Conservation (phyloP, 2,113 vertebrate species). For the Myotis yumanensis region DNA sequence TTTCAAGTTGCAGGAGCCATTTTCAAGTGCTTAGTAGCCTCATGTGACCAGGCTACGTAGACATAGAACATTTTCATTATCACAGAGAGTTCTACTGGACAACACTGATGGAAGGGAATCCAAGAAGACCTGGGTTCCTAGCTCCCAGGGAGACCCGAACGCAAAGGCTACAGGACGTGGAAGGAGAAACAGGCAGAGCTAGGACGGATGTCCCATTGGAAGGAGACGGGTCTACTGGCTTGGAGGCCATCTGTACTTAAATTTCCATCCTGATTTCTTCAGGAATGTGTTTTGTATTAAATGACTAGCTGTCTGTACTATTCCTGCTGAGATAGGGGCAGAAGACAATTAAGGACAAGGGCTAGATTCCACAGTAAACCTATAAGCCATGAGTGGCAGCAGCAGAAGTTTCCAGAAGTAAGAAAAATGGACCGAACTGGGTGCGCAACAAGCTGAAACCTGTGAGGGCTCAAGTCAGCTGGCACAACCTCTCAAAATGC, state of each 20-base stretch:
- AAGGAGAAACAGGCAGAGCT: not conserved
- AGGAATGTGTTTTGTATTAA: not conserved
- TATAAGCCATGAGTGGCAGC: conserved; percentile 26
- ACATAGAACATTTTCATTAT: not conserved
- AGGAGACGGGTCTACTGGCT: not conserved
- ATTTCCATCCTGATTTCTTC: not conserved
- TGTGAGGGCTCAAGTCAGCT: conserved; percentile 44
- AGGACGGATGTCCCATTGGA: not conserved
- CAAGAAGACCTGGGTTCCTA: not conserved
- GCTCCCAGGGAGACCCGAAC: not conserved
- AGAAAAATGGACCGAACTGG: conserved; percentile 21
- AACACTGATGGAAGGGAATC: not conserved
- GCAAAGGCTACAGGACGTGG: not conserved
- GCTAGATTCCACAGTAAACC: not conserved
- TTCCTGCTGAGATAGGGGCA: not conserved
- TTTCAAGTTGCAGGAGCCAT: not conserved
- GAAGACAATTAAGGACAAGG: not conserved
- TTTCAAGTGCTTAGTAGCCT: not conserved
- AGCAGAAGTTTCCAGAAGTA: conserved; percentile 52
- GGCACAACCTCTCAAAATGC: conserved; percentile 45
- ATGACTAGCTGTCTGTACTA: not conserved
- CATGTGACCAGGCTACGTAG: not conserved
- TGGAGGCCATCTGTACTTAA: not conserved
- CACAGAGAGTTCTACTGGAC: not conserved
- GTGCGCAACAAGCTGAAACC: conserved; percentile 53